These are phyloP conservation scores for Trichogramma dendrolimi DNA, from an alignment of 2,888 invertebrate genomes.

Conservation along the genomic window DNA sequence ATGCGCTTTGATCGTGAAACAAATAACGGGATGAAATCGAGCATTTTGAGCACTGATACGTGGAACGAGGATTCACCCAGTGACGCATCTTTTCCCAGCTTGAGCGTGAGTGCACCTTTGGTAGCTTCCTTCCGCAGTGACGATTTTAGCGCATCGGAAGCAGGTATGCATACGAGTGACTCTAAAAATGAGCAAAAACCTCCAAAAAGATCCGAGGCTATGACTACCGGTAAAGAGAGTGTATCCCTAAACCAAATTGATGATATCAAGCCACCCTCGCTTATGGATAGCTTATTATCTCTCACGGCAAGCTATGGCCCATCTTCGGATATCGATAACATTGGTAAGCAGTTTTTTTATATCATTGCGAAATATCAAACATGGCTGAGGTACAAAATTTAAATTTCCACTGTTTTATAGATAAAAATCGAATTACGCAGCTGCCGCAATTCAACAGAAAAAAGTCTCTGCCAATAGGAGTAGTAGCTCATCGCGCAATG, in stretches of 20 bases:
- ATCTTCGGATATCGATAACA: constrained; percentile 8
- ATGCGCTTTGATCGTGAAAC: constrained; percentile 53
- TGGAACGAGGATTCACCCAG: constrained; percentile 81
- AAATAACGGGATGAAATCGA: constrained; percentile 46
- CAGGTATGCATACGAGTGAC: constrained; percentile 56
- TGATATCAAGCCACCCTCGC: constrained; percentile 71
- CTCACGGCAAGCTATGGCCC: constrained; percentile 51
- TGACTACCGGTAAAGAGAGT: constrained; percentile 54
- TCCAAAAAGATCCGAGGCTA: constrained; percentile 63
- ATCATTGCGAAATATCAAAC: not conserved
- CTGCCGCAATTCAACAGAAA: constrained; percentile 53
- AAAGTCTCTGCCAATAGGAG: constrained; percentile 67
- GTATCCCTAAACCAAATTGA: constrained; percentile 54
- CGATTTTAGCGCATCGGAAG: constrained; percentile 19
- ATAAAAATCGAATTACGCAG: constrained; percentile 28
- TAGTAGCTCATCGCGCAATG: constrained; percentile 70
- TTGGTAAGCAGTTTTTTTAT: not conserved
- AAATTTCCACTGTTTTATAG: constrained; percentile 19
- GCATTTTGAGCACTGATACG: constrained; percentile 50
- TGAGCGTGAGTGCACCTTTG: constrained; percentile 71
- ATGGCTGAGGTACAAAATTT: not conserved
- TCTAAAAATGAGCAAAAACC: constrained; percentile 73
- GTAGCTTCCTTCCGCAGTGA: constrained; percentile 67
- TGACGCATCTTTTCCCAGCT: constrained; percentile 76
- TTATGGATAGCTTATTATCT: constrained; percentile 67